A percentile compares a stretch with the other conserved stretches of the same genome.
These are phyloP conservation scores for Drosophila setosimentum DNA, from an alignment of 2,888 invertebrate species.

Conservation along the genomic window DNA sequence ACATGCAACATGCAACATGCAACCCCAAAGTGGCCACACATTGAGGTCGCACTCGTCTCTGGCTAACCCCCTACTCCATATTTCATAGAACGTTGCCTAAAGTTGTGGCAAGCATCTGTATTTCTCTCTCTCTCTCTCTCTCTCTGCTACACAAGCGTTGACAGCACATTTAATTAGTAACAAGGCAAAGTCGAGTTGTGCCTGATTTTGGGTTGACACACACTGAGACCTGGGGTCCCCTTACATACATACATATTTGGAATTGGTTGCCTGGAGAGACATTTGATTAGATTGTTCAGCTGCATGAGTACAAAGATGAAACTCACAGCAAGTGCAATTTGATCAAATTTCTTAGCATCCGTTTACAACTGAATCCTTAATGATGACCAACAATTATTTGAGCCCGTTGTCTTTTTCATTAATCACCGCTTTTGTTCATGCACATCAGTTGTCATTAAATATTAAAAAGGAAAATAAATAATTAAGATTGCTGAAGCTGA, in stretches of 20 bases:
- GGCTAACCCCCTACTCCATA: neutral
- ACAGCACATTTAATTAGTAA: conserved; percentile 46
- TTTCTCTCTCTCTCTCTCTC: neutral
- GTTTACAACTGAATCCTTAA: neutral
- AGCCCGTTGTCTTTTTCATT: neutral
- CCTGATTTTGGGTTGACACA: conserved; percentile 1
- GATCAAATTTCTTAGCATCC: neutral
- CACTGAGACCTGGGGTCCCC: neutral
- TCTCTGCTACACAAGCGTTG: neutral
- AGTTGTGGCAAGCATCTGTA: conserved; percentile 25
- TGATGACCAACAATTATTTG: neutral
- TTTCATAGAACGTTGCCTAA: conserved; percentile 10
- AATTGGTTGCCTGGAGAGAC: conserved; percentile 3
- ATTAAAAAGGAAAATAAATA: neutral
- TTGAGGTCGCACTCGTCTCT: conserved; percentile 34
- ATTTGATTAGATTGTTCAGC: conserved; percentile 38
- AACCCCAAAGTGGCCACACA: conserved; percentile 48
- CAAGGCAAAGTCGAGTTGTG: conserved; percentile 7
- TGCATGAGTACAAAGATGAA: neutral
- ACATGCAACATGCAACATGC: conserved; percentile 1
- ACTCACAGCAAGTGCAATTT: neutral
- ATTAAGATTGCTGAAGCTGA: neutral
- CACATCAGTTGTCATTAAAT: neutral
- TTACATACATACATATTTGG: neutral
- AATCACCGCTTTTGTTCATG: neutral